Conservation (phyloP, 2,888 invertebrate species). For the Epinotia bilunana region DNA sequence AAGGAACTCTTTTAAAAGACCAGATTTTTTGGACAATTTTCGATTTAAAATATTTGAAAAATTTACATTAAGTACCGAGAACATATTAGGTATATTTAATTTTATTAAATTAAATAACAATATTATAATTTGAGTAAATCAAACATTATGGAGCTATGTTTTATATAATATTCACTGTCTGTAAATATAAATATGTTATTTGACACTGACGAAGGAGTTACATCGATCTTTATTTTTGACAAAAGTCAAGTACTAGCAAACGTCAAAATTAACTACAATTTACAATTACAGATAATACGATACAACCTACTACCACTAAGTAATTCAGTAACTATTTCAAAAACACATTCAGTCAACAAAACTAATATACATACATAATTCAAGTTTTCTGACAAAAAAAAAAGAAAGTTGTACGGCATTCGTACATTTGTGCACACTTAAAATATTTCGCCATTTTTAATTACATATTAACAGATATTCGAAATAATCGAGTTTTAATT, state of each 20-base stretch:
- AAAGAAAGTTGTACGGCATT: conserved; percentile 10
- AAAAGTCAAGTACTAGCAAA: not conserved
- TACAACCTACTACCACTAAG: not conserved
- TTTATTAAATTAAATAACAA: not conserved
- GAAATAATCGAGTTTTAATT: conserved; percentile 16
- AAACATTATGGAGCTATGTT: too few relatives aligned
- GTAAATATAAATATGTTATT: not conserved
- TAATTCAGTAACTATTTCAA: not conserved
- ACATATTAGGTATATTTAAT: not conserved
- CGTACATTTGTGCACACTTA: conserved; percentile 30
- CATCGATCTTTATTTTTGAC: not conserved
- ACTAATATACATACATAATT: conserved; percentile 2
- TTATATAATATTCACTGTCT: not conserved
- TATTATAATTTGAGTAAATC: not conserved
- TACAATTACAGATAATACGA: not conserved
- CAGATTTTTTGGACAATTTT: conserved; percentile 1
- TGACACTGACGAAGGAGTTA: not conserved
- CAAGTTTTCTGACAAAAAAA: not conserved
- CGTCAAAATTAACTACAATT: not conserved
- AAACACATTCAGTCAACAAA: not conserved
- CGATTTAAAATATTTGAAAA: not conserved
- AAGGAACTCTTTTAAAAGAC: conserved; percentile 18
- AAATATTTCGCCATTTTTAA: conserved; percentile 26
- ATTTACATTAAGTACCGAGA: not conserved
- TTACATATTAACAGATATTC: conserved; percentile 22